Conservation (phyloP, 2,113 vertebrate genomes). For the Brachyhypopomus occidentalis region DNA sequence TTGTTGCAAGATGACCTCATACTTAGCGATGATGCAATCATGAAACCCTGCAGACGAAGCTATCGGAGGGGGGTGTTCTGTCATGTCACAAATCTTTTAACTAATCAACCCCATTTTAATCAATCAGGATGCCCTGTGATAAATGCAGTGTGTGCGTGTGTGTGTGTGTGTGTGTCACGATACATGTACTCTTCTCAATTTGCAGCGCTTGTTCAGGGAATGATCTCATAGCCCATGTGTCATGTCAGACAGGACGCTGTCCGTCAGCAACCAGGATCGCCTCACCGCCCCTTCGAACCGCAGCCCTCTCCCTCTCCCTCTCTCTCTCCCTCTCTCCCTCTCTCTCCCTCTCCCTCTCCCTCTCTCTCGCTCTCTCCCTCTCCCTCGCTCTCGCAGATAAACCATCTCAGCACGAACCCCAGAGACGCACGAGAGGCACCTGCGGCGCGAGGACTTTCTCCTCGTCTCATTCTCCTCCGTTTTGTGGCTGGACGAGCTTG, state of each 20-base stretch:
- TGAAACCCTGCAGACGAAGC: conserved; percentile 64
- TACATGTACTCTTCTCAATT: conserved; percentile 19
- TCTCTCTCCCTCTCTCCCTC: too few relatives aligned
- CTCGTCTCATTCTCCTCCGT: too few relatives aligned
- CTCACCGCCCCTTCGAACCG: too few relatives aligned
- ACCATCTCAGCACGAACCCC: too few relatives aligned
- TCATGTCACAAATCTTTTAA: conserved; percentile 54
- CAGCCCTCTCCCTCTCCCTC: too few relatives aligned
- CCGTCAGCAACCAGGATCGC: neutral
- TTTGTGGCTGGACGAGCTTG: too few relatives aligned
- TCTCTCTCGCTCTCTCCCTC: too few relatives aligned
- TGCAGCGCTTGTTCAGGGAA: conserved; percentile 1
- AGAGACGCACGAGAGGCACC: too few relatives aligned
- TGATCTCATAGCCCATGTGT: conserved; percentile 41
- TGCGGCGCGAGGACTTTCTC: too few relatives aligned
- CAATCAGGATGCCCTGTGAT: conserved; percentile 43
- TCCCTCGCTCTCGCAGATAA: too few relatives aligned
- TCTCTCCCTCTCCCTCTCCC: too few relatives aligned
- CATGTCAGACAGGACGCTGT: conserved; percentile 33
- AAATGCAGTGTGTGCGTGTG: conserved; percentile 24
- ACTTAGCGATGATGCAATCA: conserved; percentile 74
- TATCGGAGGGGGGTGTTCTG: conserved; percentile 35
- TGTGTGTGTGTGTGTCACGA: neutral
- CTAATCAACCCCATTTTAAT: conserved; percentile 54
- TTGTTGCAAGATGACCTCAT: conserved; percentile 76